Conservation (phyloP, 2,113 vertebrate genomes). For the Gambusia holbrooki region DNA sequence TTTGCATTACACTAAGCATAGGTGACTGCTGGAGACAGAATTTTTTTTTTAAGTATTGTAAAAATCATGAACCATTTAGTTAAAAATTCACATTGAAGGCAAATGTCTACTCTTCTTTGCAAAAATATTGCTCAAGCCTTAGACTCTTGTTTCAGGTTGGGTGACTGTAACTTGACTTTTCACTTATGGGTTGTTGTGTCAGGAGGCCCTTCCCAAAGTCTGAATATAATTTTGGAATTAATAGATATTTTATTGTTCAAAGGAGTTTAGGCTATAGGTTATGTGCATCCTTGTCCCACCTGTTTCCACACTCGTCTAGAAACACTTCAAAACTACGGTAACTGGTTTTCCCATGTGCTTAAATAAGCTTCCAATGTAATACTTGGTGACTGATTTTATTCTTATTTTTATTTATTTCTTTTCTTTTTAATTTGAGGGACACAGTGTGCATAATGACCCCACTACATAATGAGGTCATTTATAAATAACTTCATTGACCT, state of each 20-base stretch:
- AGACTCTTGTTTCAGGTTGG: no score
- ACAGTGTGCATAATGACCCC: conserved; percentile 60
- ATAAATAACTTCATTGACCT: conserved; percentile 73
- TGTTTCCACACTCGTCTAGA: conserved; percentile 31
- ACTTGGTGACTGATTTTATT: conserved; percentile 11
- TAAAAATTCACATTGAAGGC: no score
- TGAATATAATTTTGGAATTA: conserved; percentile 18
- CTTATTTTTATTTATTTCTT: not conserved
- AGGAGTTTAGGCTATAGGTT: conserved; percentile 65
- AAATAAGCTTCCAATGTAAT: conserved; percentile 8
- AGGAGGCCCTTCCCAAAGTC: not conserved
- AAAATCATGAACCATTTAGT: no score
- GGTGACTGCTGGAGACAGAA: no score
- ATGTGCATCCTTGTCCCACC: conserved; percentile 58
- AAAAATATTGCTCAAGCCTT: no score
- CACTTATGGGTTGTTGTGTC: conserved; percentile 13
- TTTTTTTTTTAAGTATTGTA: no score
- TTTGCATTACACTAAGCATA: no score
- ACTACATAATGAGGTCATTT: conserved; percentile 59
- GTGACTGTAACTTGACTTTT: not conserved
- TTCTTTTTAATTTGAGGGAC: conserved; percentile 54
- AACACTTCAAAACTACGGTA: conserved; percentile 15
- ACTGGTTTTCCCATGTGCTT: conserved; percentile 11
- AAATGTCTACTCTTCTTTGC: no score
- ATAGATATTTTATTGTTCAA: conserved; percentile 11